These are phyloP conservation scores for Carapus acus DNA, from an alignment of 2,797 vertebrate genomes.

Conservation along the genomic window DNA sequence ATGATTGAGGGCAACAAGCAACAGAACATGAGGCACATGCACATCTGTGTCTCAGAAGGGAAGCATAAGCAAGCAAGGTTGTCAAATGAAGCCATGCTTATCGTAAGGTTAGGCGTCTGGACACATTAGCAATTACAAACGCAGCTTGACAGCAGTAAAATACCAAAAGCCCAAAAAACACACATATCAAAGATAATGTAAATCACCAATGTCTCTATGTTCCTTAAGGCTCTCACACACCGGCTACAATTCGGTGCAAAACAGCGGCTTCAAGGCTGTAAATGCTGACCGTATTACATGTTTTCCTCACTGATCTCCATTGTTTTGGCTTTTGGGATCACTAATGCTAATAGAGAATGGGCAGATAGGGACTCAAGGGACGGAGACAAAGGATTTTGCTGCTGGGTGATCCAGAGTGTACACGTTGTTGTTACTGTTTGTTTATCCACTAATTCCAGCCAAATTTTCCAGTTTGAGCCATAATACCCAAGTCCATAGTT, in stretches of 20 bases:
- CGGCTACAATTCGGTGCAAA: constrained; percentile 38
- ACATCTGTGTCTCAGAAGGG: no score
- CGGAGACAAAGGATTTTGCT: constrained; percentile 25
- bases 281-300: constrained; percentile 30
- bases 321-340: constrained; percentile 14
- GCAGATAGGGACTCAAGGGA: constrained; percentile 13
- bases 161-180: no score
- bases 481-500: constrained; percentile 20
- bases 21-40: no score
- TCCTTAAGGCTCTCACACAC: constrained; percentile 2
- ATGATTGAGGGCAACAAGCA: constrained; percentile 12
- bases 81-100: no score
- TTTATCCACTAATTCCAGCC: neutral
- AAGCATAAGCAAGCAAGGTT: no score
- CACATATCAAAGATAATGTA: no score
- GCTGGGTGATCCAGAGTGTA: constrained; percentile 10
- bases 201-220: no score
- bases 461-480: constrained; percentile 11
- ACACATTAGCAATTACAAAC: no score
- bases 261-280: constrained; percentile 27
- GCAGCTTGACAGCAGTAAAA: no score
- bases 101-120: no score
- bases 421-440: constrained; percentile 22
- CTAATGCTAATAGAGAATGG: neutral
- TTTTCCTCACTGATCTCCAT: constrained; percentile 24